Evolutionary conservation across 2,888 invertebrate genomes (phyloP).

Genomic region (Caenorhabditis uteleia): DNA sequence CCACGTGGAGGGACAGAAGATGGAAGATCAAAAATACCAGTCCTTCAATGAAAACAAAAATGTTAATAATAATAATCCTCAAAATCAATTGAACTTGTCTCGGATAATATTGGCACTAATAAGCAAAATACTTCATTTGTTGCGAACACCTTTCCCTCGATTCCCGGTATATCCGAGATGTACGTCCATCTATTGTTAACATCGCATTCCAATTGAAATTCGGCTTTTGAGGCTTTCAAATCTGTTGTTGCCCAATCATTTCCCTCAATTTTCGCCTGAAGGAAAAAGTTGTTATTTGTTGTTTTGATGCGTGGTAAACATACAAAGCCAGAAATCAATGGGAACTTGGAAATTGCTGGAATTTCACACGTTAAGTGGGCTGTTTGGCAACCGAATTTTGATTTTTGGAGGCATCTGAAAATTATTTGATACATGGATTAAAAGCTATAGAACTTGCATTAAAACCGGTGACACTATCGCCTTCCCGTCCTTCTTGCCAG

Average conservation of each 20-base stretch:
- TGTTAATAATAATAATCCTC: conserved; percentile 3
- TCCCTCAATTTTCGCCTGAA: conserved; percentile 30
- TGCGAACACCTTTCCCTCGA: conserved; percentile 25
- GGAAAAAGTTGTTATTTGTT: background rate
- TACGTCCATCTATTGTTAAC: conserved; percentile 31
- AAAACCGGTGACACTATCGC: conserved; percentile 25
- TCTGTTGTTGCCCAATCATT: conserved; percentile 42
- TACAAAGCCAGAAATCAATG: conserved; percentile 35
- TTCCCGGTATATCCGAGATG: conserved; percentile 34
- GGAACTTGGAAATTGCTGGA: conserved; percentile 19
- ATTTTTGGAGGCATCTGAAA: conserved; percentile 25
- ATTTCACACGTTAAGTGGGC: conserved; percentile 13
- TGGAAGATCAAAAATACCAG: conserved; percentile 2
- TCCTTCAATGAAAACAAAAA: background rate
- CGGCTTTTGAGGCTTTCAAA: conserved; percentile 11
- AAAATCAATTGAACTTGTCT: conserved; percentile 4
- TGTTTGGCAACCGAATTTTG: conserved; percentile 17
- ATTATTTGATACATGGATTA: background rate
- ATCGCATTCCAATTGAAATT: conserved; percentile 25
- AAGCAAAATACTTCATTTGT: conserved; percentile 39
- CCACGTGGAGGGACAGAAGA: background rate
- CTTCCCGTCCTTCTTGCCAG: conserved; percentile 9
- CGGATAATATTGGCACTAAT: conserved; percentile 28
- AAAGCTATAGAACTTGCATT: conserved; percentile 2
- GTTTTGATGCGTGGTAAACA: conserved; percentile 1